Percentiles rank a stretch among this genome's conserved stretches.
phyloP scores from a whole-genome alignment of 2,113 vertebrate species.

The Clarias batrachus region DNA sequence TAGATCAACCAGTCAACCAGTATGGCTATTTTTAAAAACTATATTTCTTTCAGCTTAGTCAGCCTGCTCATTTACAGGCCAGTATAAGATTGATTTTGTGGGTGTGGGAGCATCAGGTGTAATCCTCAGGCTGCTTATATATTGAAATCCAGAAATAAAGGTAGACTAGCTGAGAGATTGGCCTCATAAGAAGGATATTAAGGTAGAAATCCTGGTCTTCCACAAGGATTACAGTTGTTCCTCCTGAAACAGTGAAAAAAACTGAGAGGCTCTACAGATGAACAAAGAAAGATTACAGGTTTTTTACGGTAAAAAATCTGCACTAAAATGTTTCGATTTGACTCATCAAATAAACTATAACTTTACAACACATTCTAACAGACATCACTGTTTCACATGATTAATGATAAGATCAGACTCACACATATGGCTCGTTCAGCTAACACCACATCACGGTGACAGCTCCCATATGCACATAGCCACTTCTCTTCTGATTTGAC shows the following conservation, averaged over 20 bases:
- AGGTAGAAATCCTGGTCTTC: slow-evolving; percentile 9
- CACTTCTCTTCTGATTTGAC: slow-evolving; percentile 16
- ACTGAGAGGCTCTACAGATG: not conserved
- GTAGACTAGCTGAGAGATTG: slow-evolving; percentile 40
- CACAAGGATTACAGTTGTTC: not conserved
- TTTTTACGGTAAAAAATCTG: not conserved
- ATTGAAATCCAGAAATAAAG: slow-evolving; percentile 45
- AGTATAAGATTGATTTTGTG: slow-evolving; percentile 53
- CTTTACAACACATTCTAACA: not conserved
- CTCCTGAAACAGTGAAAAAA: not conserved
- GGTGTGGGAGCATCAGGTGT: slow-evolving; percentile 48
- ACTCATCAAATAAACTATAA: not conserved
- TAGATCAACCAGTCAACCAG: slow-evolving; percentile 35
- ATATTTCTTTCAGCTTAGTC: slow-evolving; percentile 61
- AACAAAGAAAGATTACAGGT: not conserved
- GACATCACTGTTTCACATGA: not conserved
- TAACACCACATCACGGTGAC: not conserved
- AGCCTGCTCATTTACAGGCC: slow-evolving; percentile 49
- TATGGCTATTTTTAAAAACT: slow-evolving; percentile 20
- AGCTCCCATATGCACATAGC: not conserved
- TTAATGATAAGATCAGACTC: not conserved
- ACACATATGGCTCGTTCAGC: not conserved
- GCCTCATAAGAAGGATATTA: slow-evolving; percentile 25
- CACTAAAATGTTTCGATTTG: not conserved
- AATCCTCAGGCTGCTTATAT: slow-evolving; percentile 51